Percentiles rank a stretch among this genome's conserved stretches.
phyloP scores from a whole-genome alignment of 2,888 invertebrate genomes.

The Polia nebulosa region DNA sequence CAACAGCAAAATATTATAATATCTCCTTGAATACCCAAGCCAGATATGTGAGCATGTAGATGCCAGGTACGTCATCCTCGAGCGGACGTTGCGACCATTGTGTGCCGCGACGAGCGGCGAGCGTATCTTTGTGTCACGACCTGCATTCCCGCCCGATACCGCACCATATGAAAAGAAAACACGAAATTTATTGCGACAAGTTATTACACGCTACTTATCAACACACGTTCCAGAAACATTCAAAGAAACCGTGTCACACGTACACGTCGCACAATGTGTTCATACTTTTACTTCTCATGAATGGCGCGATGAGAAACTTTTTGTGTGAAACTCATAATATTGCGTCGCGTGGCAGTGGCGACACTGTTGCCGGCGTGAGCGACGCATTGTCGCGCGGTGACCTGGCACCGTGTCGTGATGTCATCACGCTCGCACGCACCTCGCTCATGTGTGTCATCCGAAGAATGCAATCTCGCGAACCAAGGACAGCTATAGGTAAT shows the following conservation, averaged over 20 bases:
- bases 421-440: conserved; percentile 27
- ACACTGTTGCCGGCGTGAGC: conserved; percentile 26
- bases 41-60: neutral
- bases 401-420: conserved; percentile 38
- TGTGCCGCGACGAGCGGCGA: conserved; percentile 2
- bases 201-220: conserved; percentile 35
- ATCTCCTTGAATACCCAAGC: neutral
- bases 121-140: conserved; percentile 1
- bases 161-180: conserved; percentile 1
- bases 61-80: neutral
- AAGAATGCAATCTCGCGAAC: conserved; percentile 52
- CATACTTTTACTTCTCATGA: conserved; percentile 37
- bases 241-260: conserved; percentile 20
- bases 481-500: conserved; percentile 12
- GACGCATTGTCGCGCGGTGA: conserved; percentile 44
- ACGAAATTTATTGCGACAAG: conserved; percentile 39
- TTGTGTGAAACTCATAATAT: conserved; percentile 54
- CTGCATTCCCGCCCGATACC: neutral
- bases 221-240: conserved; percentile 11
- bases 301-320: conserved; percentile 47
- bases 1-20: neutral
- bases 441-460: conserved; percentile 16
- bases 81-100: conserved; percentile 9
- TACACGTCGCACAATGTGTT: conserved; percentile 13
- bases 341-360: conserved; percentile 21